phyloP scores from a whole-genome alignment of 1,140 invertebrate genomes.

The Vanessa atalanta region DNA sequence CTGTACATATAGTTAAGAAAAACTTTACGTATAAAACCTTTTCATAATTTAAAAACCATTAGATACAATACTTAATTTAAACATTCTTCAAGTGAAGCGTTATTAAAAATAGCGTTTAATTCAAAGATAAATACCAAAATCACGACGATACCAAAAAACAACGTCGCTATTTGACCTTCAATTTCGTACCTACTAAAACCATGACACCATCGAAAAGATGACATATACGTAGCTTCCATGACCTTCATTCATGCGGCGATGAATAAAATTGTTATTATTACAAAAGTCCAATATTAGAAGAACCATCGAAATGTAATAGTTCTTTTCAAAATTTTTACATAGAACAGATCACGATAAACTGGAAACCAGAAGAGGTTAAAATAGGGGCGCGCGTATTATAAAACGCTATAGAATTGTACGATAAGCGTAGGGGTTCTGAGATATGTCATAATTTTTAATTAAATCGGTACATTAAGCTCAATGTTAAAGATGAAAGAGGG shows the following conservation, averaged over 20 bases:
- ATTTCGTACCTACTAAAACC: conserved; percentile 50
- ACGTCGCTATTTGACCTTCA: conserved; percentile 39
- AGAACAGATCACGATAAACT: conserved; percentile 48
- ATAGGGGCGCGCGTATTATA: conserved; percentile 52
- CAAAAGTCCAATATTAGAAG: conserved; percentile 44
- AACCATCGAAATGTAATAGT: conserved; percentile 36
- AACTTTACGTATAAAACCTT: no score
- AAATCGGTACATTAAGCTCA: conserved; percentile 63
- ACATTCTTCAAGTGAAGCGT: no score
- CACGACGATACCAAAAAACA: conserved; percentile 15
- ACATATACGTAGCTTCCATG: conserved; percentile 44
- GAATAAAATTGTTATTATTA: conserved; percentile 54
- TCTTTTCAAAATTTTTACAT: conserved; percentile 29
- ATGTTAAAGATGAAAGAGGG: conserved; percentile 37
- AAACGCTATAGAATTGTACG: conserved; percentile 8
- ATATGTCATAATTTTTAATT: conserved; percentile 77
- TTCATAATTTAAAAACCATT: no score
- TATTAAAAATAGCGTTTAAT: no score
- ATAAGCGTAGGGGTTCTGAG: conserved; percentile 47
- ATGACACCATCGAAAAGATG: conserved; percentile 54
- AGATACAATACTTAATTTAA: no score
- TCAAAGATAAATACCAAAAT: no score
- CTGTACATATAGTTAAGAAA: no score
- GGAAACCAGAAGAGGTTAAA: conserved; percentile 53
- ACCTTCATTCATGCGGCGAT: conserved; percentile 58